Percentiles rank a stretch among this genome's conserved stretches.
Conservation (phyloP, 2,113 vertebrate genomes). For the Anarhynchus alexandrinus region DNA sequence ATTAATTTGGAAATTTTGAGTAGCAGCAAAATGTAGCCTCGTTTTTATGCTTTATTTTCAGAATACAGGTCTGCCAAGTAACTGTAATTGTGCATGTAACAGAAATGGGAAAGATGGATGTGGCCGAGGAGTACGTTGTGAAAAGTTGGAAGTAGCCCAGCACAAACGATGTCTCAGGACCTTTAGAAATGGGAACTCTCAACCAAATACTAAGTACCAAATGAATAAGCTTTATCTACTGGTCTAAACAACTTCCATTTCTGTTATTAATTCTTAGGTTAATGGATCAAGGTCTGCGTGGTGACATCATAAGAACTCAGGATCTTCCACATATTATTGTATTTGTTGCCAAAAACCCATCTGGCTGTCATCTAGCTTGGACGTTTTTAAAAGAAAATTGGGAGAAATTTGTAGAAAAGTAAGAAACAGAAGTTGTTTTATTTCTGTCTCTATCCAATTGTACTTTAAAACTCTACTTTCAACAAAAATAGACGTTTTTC, state of each 20-base stretch:
- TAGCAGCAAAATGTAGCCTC: background rate
- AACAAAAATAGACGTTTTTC: background rate
- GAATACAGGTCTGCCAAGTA: background rate
- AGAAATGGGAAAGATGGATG: background rate
- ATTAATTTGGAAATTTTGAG: background rate
- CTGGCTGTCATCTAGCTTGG: slow-evolving; percentile 82
- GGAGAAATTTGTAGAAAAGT: slow-evolving; percentile 85
- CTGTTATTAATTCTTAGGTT: slow-evolving; percentile 71
- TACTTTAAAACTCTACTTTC: background rate
- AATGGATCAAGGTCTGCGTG: slow-evolving; percentile 83
- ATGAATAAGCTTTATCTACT: background rate
- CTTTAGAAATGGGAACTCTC: background rate
- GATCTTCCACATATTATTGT: slow-evolving; percentile 80
- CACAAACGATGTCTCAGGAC: background rate
- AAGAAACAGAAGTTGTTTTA: slow-evolving; percentile 41
- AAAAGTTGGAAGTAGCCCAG: background rate
- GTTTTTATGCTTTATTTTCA: background rate
- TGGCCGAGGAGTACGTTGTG: background rate
- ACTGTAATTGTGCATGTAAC: background rate
- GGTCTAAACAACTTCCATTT: background rate
- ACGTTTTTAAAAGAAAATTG: slow-evolving; percentile 83
- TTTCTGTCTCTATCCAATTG: background rate
- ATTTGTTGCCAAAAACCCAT: slow-evolving; percentile 78
- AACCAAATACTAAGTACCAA: background rate
- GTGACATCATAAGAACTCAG: slow-evolving; percentile 85